These are phyloP conservation scores for Hypothenemus hampei DNA, from an alignment of 1,140 invertebrate genomes.

Conservation along the genomic window DNA sequence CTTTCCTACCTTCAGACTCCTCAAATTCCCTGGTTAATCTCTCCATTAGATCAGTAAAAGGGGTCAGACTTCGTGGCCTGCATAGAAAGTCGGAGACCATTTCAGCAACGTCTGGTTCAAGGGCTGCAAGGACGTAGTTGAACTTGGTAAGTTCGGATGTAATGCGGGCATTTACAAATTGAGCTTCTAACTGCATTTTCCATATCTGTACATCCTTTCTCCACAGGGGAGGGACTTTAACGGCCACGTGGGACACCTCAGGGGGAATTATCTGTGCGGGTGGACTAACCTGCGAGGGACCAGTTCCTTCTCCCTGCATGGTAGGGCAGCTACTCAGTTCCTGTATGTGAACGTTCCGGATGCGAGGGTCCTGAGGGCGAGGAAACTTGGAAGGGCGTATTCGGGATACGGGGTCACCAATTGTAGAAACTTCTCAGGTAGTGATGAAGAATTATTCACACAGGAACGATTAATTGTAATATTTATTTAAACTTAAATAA, in stretches of 20 bases:
- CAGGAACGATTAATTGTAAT: too few species aligned
- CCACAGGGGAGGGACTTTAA: background rate
- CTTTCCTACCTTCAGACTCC: background rate
- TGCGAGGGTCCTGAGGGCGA: too few species aligned
- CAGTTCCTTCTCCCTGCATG: background rate
- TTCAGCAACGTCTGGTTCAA: background rate
- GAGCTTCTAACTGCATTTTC: background rate
- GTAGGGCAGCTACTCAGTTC: too few species aligned
- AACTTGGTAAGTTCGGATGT: background rate
- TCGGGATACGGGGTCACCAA: background rate
- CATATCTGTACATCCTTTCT: background rate
- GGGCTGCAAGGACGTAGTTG: background rate
- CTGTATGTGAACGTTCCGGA: too few species aligned
- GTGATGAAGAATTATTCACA: too few species aligned
- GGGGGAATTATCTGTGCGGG: too few species aligned
- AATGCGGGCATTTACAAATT: background rate
- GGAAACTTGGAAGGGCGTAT: too few species aligned
- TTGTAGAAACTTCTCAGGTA: too few species aligned
- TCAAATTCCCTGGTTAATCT: background rate
- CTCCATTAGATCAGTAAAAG: background rate
- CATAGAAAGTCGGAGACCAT: background rate
- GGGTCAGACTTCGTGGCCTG: too few species aligned
- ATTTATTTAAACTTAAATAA: too few species aligned
- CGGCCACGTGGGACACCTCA: background rate
- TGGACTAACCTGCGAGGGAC: background rate